Evolutionary conservation across 2,888 invertebrate genomes (phyloP).

Genomic region (Spatulosminthurus flaviceps): DNA sequence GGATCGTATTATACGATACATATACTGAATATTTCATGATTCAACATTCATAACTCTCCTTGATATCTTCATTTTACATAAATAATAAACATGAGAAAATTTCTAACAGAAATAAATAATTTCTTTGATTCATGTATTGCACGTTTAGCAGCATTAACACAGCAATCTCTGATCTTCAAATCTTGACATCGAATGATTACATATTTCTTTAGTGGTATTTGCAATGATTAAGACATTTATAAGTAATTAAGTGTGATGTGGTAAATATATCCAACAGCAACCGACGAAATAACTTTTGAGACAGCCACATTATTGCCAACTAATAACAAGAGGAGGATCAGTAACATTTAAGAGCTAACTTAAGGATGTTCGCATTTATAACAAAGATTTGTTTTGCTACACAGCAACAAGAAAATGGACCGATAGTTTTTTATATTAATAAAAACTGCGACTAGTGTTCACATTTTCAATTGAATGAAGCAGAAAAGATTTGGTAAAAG

Average conservation of each 20-base stretch:
- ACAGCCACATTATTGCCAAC: conserved; percentile 11
- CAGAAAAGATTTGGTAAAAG: conserved; percentile 6
- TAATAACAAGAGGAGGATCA: neutral
- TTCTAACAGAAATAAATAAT: conserved; percentile 38
- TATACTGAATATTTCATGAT: conserved; percentile 34
- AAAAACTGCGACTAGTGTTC: conserved; percentile 35
- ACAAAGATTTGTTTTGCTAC: conserved; percentile 3
- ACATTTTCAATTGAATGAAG: conserved; percentile 16
- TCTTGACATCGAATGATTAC: conserved; percentile 22
- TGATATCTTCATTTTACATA: conserved; percentile 16
- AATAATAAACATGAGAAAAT: conserved; percentile 29
- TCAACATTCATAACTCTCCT: conserved; percentile 33
- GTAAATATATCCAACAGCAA: neutral
- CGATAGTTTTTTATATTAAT: conserved; percentile 21
- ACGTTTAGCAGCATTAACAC: conserved; percentile 31
- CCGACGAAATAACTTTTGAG: neutral
- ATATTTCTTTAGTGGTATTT: conserved; percentile 1
- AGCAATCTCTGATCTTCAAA: conserved; percentile 27
- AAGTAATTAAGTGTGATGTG: neutral
- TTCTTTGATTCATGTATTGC: conserved; percentile 43
- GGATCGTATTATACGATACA: no score
- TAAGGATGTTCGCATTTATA: neutral
- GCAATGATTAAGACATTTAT: neutral
- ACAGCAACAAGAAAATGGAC: neutral
- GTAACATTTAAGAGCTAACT: conserved; percentile 16